Evolutionary conservation across 2,113 vertebrate species (phyloP), one percentile per base, ranked within the genome.

Genomic region (Pseudopodoces humilis): DNA sequence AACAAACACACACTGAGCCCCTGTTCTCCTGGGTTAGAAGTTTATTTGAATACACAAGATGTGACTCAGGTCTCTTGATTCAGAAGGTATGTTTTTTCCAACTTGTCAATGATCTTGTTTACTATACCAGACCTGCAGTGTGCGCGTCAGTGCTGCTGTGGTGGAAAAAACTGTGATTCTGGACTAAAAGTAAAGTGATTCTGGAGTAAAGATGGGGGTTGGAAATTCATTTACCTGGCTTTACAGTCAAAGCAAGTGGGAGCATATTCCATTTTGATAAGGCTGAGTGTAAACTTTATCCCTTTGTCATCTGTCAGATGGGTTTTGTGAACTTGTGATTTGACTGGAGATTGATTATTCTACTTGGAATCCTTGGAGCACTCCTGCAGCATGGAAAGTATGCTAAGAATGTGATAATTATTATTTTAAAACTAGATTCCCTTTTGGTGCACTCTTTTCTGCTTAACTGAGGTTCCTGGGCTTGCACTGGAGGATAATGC

Each of bases 1-100:
- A 43, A 35, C n/a, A 83, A 81, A 50, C 20, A 33, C 35, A 17
- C 4, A 27, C 6, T 0, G 2, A 10, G 31, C 41, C 5, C n/a
- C 27, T 56, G 23, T 69, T 86, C 31, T 90, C 24, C 37, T 25
- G 31, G 13, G 25, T 62, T 24, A 46, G 53, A 76, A 65, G 19
- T 39, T 72, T 55, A 31, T 75, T 78, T 86, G 60, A 56, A 86
- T 56, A 23, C 10, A 22, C 41, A 43, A 35, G 27, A 35, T 58
- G 30, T 9, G 47, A 70, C 22, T 74, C 3, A 0, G 10, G 23
- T 59, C 25, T 62, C 31, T 67, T 39, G 20, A 46, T 74, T 91
- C 43, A 28, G 65, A 28, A 76, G 3, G 5, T 44, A 20, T 15
- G 9, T 64, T 87, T 95, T 58, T 74, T 39, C 30, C 8, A 33